Evolutionary conservation across 2,888 invertebrate species (phyloP).

Genomic region (Julus scandinavius): DNA sequence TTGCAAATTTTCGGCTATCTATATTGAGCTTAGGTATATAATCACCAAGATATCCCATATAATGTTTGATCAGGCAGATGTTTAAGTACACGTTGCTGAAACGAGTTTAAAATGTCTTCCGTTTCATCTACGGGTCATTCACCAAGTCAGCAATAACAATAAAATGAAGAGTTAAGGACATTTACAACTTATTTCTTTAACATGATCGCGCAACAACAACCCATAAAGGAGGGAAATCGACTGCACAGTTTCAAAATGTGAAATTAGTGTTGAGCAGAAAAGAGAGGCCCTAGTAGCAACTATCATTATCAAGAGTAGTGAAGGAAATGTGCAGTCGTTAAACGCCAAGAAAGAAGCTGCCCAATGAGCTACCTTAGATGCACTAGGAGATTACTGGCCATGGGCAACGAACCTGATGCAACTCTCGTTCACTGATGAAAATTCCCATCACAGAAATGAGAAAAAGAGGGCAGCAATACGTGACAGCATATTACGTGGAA

Average conservation of each 20-base stretch:
- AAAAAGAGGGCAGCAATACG: not conserved
- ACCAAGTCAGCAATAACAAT: conserved; percentile 40
- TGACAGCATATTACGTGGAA: not conserved
- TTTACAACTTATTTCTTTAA: conserved; percentile 38
- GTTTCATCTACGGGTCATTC: conserved; percentile 40
- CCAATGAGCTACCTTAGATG: not conserved
- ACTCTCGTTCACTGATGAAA: conserved; percentile 20
- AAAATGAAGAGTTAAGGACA: conserved; percentile 39
- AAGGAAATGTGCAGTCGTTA: conserved; percentile 36
- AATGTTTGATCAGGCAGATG: not conserved
- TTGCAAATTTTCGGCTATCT: not conserved
- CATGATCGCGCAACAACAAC: conserved; percentile 43
- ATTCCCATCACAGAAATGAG: conserved; percentile 21
- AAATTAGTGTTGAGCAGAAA: conserved; percentile 22
- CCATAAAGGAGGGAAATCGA: conserved; percentile 34
- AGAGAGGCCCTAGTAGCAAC: not conserved
- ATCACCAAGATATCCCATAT: not conserved
- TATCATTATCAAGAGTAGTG: not conserved
- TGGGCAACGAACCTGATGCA: not conserved
- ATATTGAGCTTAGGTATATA: not conserved
- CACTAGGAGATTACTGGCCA: not conserved
- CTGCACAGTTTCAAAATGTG: conserved; percentile 31
- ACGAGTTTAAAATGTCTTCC: conserved; percentile 22
- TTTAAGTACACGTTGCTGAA: not conserved
- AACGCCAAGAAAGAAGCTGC: not conserved